Evolutionary conservation across 2,113 vertebrate genomes (phyloP).

Genomic region (Physeter macrocephalus): DNA sequence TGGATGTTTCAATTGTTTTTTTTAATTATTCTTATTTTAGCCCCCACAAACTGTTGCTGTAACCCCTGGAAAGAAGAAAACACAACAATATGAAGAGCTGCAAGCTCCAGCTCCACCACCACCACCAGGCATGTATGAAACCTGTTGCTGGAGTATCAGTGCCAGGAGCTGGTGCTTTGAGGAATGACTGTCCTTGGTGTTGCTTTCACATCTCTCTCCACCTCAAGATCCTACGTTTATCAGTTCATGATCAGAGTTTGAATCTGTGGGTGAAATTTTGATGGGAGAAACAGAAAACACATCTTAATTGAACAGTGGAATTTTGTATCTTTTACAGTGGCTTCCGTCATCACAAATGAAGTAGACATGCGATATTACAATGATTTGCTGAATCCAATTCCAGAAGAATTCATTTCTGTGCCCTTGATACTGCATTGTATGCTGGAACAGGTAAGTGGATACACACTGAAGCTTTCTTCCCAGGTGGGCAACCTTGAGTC

Average conservation of each 20-base stretch:
- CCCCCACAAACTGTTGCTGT: not conserved
- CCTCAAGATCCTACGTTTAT: accelerated
- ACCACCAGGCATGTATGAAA: conserved; percentile 64
- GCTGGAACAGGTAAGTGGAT: conserved; percentile 88
- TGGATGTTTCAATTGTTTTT: not conserved
- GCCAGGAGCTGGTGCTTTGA: not conserved
- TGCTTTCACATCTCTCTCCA: not conserved
- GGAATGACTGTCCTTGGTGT: accelerated
- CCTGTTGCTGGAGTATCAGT: accelerated
- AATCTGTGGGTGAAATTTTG: not conserved
- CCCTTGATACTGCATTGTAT: conserved; percentile 89
- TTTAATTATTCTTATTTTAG: conserved; percentile 54
- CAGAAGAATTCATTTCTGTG: conserved; percentile 86
- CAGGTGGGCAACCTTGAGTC: not conserved
- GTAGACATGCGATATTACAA: conserved; percentile 89
- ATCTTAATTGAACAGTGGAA: not conserved
- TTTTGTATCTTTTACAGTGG: conserved; percentile 11
- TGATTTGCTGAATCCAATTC: conserved; percentile 84
- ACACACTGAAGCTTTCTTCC: not conserved
- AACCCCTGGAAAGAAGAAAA: conserved; percentile 70
- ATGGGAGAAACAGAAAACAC: not conserved
- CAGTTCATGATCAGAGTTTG: not conserved
- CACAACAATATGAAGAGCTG: conserved; percentile 67
- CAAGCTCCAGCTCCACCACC: not conserved
- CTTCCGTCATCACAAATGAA: conserved; percentile 43